These are phyloP conservation scores for Druceiella hillmani DNA, from an alignment of 2,888 invertebrate species.

Conservation along the genomic window DNA sequence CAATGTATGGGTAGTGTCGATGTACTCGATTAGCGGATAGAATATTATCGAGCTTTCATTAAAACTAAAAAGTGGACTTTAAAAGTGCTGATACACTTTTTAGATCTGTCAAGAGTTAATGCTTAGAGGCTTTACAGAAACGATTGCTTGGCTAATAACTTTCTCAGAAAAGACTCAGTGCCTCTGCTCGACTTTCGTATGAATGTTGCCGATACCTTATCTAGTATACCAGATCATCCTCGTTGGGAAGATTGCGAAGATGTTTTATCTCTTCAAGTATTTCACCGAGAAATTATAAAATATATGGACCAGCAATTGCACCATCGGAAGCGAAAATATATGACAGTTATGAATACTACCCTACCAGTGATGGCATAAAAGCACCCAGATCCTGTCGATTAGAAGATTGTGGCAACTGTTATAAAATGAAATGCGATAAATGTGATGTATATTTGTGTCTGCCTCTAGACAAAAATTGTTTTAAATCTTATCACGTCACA, in stretches of 20 bases:
- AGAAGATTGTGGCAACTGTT: constrained; percentile 21
- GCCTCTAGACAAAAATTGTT: constrained; percentile 16
- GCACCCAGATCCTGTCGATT: constrained; percentile 23
- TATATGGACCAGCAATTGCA: constrained; percentile 12
- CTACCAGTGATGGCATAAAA: constrained; percentile 22
- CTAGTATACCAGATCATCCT: constrained; percentile 7
- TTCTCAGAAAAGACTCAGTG: constrained; percentile 11
- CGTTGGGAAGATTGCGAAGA: constrained; percentile 6
- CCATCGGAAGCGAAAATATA: constrained; percentile 24
- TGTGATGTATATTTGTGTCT: constrained; percentile 22
- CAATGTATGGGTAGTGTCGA: constrained; percentile 19
- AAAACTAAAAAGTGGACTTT: constrained; percentile 29
- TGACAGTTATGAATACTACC: constrained; percentile 26
- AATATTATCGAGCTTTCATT: constrained; percentile 26
- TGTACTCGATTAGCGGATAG: constrained; percentile 24
- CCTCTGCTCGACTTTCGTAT: constrained; percentile 16
- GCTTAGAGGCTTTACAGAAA: constrained; percentile 25
- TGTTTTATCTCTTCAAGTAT: background rate
- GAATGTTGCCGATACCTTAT: constrained; percentile 15
- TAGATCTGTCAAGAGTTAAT: constrained; percentile 25
- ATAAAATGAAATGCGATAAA: constrained; percentile 23
- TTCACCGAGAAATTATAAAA: background rate
- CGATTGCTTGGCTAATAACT: constrained; percentile 11
- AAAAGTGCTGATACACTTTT: constrained; percentile 25
- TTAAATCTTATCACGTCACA: constrained; percentile 11